A percentile compares a stretch with the other conserved stretches of the same genome.
Evolutionary conservation across 2,113 vertebrate species (phyloP).

Genomic region (Natator depressus): DNA sequence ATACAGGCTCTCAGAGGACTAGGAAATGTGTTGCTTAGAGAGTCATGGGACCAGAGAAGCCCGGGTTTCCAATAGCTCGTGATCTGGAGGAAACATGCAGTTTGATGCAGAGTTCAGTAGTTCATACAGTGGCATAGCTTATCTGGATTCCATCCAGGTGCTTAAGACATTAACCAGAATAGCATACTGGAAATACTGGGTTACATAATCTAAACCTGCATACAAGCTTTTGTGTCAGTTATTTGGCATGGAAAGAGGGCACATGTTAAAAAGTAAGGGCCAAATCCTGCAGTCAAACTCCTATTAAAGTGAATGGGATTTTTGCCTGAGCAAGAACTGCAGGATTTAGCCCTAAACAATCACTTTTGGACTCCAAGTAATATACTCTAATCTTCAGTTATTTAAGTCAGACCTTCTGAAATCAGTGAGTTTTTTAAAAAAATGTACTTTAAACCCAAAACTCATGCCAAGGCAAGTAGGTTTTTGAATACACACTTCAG

Average conservation of each 20-base stretch:
- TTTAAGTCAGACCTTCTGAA: neutral
- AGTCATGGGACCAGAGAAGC: fast-evolving
- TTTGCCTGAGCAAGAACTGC: neutral
- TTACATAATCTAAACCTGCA: neutral
- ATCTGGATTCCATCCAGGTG: neutral
- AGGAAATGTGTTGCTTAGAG: neutral
- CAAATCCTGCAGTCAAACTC: neutral
- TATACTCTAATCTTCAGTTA: neutral
- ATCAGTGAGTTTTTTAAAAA: neutral
- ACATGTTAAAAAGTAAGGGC: fast-evolving
- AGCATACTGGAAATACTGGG: neutral
- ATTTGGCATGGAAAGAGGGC: neutral
- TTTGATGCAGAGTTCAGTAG: neutral
- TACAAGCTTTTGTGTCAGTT: neutral
- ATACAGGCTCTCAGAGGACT: neutral
- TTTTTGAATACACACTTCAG: neutral
- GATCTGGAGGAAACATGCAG: neutral
- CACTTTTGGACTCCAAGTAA: neutral
- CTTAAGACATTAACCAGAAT: neutral
- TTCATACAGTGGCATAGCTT: neutral
- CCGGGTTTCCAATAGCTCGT: neutral
- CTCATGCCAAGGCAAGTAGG: neutral
- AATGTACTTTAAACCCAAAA: neutral
- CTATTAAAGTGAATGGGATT: neutral
- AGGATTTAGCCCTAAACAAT: neutral